Evolutionary conservation across 2,113 vertebrate species (phyloP), one percentile per base, ranked within the genome.

Genomic region (Bettongia penicillata): DNA sequence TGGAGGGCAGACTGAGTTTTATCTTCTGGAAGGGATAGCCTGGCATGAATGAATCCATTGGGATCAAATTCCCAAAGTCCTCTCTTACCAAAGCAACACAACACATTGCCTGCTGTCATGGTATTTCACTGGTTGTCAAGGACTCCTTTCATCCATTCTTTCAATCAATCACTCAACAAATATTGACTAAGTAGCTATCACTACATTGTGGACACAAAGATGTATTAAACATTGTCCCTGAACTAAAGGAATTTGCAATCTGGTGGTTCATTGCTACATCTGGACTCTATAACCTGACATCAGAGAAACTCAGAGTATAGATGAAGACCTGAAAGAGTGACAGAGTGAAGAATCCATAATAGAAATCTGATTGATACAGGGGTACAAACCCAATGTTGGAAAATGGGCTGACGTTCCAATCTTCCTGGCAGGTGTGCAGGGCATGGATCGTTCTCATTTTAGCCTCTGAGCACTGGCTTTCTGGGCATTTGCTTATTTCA

Each of bases 161-260:
- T 90, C 94, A 51, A 95, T 93, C 94, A 51, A 94, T 93, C 51
- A 94, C 53, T 89, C n/a, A 23, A 90, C 22, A 92, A 96, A 96
- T 50, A 93, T 84, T 93, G 93, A 92, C 25, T 84, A 84, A 93
- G 90, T 22, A 68, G 51, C 31, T 91, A 55, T 89, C 92, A 77
- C 6, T 89, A 19, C 53, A 77, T 95, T 94, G 94, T 19, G 68
- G 92, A 96, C 90, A 93, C 49, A 43, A 95, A 96, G 95, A 8
- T 11, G 8, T 51, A 90, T 90, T 43, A 94, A 90, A 92, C 43
- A 93, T 28, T 84, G 47, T 89, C 95, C 93, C 28, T 92, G 48
- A 1, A 94, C 92, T 94, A 22, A 90, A 93, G 94, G 93, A 93
- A 51, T 95, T 96, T 55, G 77, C 10, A 91, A 51, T 91, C 43